Evolutionary conservation across 37 sponge, comb jelly and placozoan genomes (phyloP), one percentile per base, ranked within the genome.

Genomic region (Agelas oroides): DNA sequence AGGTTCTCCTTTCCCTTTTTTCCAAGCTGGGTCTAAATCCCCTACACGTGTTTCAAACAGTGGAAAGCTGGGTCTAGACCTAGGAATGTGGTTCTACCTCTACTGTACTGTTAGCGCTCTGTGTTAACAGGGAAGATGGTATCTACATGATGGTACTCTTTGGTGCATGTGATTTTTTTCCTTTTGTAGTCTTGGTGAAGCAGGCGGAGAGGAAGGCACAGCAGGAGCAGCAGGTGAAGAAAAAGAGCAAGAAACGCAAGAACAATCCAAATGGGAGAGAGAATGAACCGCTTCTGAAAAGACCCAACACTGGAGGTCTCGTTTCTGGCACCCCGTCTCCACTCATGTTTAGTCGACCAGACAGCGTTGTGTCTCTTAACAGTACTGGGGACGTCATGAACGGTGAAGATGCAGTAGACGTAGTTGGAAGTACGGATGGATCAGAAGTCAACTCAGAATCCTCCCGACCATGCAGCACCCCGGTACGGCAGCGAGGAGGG

Each of bases 111-210:
- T n/a, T n/a, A n/a, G n/a, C n/a, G n/a, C n/a, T n/a, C n/a, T n/a
- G n/a, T n/a, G n/a, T n/a, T n/a, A n/a, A n/a, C n/a, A n/a, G n/a
- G n/a, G n/a, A n/a, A n/a, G n/a, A n/a, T n/a, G n/a, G n/a, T n/a
- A n/a, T n/a, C n/a, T n/a, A n/a, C n/a, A n/a, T n/a, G n/a, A n/a
- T n/a, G n/a, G n/a, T n/a, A 23, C 74, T 24, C 25, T 12, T 53
- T 73, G 57, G 16, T 32, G 35, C 5, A 3, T 1, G 18, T 56
- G 57, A 17, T 39, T 36, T 20, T 37, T 15, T 16, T 72, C 23
- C 57, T 41, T 57, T 15, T 80, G 38, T 67, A 94, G 94, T 94
- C 53, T 35, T 94, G 75, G 88, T 90, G 27, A 82, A 80, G 75
- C 90, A 94, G 75, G 86, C 87, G 25, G 94, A 94, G 65, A 71